Evolutionary conservation across 92 coral and sea anemone genomes (phyloP), one percentile per base, ranked within the genome.

Genomic region (Porites divaricata): DNA sequence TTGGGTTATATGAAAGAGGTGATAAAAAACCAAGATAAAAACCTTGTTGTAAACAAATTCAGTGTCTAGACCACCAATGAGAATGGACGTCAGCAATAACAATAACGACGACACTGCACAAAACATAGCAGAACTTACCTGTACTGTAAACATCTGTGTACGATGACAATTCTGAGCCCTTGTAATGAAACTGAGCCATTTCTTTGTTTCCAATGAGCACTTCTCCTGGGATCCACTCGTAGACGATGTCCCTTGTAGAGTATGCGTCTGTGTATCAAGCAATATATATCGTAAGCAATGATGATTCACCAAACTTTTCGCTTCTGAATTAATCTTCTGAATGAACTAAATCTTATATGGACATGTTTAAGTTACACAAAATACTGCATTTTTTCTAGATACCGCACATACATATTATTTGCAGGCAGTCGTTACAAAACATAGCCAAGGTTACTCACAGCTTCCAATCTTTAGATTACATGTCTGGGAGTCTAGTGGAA

Each of bases 401-500:
- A 35, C 7, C 45, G 4, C 45, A 35, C 5, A 35, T 35, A 35
- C 4, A 35, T 35, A 35, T 35, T 35, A 35, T 35, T 35, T 35
- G 45, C 7, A 4, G 45, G 7, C 45, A 35, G 45, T 35, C 4
- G 3, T 35, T 35, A 35, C 45, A 35, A 35, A 35, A 35, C 16
- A 9, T 11, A 25, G 67, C 67, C 8, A 15, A 24, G 24, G 11
- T 23, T 28, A 91, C 94, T 85, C 79, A 90, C 96, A 93, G 57
- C 93, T 90, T 17, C 91, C 88, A 76, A 93, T 71, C 59, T 83
- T 81, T 24, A 90, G 87, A 50, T 56, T 51, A 61, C 96, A 93
- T 20, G 76, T 80, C 70, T 93, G 96, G 9, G 66, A 20, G 75
- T 93, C 96, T 88, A 93, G 85, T 25, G 96, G 96, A 69, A 93